phyloP scores from a whole-genome alignment of 2,113 vertebrate genomes.

The Garra rufa region DNA sequence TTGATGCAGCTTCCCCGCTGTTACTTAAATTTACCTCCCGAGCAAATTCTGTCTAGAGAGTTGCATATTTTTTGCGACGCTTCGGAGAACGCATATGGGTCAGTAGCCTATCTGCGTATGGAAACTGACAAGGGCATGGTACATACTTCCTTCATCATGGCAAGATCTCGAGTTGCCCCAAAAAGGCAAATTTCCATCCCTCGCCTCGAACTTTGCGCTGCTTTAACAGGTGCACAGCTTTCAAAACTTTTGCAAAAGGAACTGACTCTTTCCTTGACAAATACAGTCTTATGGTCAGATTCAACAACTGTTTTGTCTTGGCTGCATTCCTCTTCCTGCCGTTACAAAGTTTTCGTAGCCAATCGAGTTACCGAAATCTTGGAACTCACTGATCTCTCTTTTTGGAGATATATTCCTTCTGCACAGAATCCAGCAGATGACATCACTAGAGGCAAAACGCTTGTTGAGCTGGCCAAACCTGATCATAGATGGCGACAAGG shows the following conservation, averaged over 20 bases:
- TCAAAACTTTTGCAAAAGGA: not conserved
- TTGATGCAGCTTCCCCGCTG: not conserved
- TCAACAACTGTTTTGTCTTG: not conserved
- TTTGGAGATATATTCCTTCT: not conserved
- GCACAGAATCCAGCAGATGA: not conserved
- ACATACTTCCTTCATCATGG: not conserved
- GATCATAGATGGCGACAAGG: not conserved
- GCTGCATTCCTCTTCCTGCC: not conserved
- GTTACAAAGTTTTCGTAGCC: not conserved
- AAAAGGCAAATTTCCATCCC: conserved; percentile 8
- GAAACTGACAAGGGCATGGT: not conserved
- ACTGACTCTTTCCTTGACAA: not conserved
- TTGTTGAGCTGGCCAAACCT: not conserved
- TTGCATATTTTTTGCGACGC: not conserved
- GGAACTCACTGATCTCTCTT: not conserved
- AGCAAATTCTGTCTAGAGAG: not conserved
- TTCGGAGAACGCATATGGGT: not conserved
- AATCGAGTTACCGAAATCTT: not conserved
- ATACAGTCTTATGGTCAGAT: not conserved
- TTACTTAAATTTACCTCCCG: not conserved
- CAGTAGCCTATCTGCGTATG: not conserved
- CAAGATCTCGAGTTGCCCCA: not conserved
- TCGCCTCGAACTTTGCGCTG: not conserved
- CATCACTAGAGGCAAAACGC: not conserved
- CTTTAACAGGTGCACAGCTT: not conserved